phyloP scores from a whole-genome alignment of 2,888 invertebrate species.

The Acrobasis consociella region DNA sequence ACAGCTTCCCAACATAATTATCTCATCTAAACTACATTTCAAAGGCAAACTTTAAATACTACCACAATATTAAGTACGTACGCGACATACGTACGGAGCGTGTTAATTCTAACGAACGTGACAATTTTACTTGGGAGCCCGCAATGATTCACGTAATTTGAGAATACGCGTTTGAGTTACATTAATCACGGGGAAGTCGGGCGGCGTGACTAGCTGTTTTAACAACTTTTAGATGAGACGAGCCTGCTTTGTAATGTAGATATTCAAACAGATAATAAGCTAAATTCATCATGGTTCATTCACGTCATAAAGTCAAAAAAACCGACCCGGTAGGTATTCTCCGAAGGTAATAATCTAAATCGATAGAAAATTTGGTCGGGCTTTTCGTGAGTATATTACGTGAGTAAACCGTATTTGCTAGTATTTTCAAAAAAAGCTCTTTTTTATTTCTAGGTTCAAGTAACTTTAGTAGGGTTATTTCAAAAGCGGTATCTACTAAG shows the following conservation, averaged over 20 bases:
- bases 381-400: too few species aligned
- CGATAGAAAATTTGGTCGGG: too few species aligned
- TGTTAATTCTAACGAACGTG: conserved; percentile 1
- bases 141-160: conserved; percentile 19
- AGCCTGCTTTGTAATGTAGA: conserved; percentile 4
- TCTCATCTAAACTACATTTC: not conserved
- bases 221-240: conserved; percentile 24
- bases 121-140: conserved; percentile 2
- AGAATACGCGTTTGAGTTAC: conserved; percentile 24
- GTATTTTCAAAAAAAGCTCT: too few species aligned
- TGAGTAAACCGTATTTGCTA: too few species aligned
- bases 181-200: conserved; percentile 32
- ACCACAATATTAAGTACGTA: conserved; percentile 1
- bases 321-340: too few species aligned
- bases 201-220: conserved; percentile 33
- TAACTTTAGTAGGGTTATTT: too few species aligned
- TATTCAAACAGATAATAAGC: not conserved
- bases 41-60: not conserved
- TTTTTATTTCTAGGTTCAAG: too few species aligned
- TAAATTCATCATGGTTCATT: too few species aligned
- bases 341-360: too few species aligned
- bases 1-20: too few species aligned
- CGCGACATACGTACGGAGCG: not conserved
- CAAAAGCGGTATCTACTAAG: too few species aligned
- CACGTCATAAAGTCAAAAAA: too few species aligned